Conservation (phyloP, 2,888 invertebrate genomes). For the Torymus tubicola region DNA sequence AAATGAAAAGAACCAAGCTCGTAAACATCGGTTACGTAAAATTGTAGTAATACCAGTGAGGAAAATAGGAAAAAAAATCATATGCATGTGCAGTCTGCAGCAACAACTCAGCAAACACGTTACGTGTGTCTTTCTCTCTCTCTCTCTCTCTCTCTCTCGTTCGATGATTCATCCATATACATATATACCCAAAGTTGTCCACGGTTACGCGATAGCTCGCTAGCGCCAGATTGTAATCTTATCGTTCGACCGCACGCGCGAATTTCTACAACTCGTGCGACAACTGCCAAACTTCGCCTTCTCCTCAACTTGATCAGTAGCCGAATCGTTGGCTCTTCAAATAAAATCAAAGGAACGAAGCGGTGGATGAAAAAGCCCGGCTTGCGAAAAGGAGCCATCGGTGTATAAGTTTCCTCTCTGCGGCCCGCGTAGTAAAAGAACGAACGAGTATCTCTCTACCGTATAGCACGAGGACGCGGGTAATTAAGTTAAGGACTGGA, state of each 20-base stretch:
- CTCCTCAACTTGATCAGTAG: neutral
- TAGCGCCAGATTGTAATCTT: conserved; percentile 23
- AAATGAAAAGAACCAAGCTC: too few species aligned
- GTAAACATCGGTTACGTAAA: too few species aligned
- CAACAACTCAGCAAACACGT: too few species aligned
- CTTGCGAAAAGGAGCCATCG: conserved; percentile 10
- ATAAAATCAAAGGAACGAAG: neutral
- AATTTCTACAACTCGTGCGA: neutral
- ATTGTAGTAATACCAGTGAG: too few species aligned
- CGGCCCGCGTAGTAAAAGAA: too few species aligned
- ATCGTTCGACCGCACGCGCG: conserved; percentile 11
- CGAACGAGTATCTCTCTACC: neutral
- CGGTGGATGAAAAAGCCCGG: neutral
- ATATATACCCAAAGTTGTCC: too few species aligned
- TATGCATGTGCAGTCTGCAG: too few species aligned
- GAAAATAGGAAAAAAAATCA: too few species aligned
- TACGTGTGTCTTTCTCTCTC: too few species aligned
- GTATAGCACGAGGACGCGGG: neutral
- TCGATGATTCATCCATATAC: too few species aligned
- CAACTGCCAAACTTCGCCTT: too few species aligned
- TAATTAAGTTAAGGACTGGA: conserved; percentile 10
- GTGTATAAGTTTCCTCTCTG: neutral
- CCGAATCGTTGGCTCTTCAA: neutral
- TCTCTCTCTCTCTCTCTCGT: too few species aligned
- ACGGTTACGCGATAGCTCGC: neutral